Evolutionary conservation across 2,888 invertebrate genomes (phyloP), one percentile per base, ranked within the genome.

Genomic region (Ectemnius continuus): DNA sequence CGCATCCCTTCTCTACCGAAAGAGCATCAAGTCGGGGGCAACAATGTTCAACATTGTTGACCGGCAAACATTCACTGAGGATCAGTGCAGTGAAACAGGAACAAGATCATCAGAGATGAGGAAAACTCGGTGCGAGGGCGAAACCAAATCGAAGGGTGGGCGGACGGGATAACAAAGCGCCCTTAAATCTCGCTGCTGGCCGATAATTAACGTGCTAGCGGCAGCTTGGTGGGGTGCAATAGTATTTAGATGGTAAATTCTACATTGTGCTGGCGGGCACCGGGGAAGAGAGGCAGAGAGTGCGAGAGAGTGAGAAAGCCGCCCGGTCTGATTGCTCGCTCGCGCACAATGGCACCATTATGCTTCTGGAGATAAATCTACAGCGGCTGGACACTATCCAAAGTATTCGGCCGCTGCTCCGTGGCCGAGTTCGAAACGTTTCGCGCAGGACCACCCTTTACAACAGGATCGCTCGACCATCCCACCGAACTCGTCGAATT

Each of bases 371-470:
- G n/a, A 67, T 71, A 74, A 74, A 74, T 74, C 61, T 63, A 23
- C 58, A 28, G 58, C 13, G 28, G 6, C 20, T 74, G 74, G 67
- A 70, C 60, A 45, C 58, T 46, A 4, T 71, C 74, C 74, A 74
- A 71, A 74, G 67, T 71, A 60, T 74, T 71, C 61, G 52, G n/a
- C 60, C 46, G 69, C 4, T 14, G 59, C 52, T 60, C 16, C 18
- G 46, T 16, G 45, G 45, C 46, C 26, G 26, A n/a, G 13, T 61
- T 61, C 13, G 61, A 23, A 61, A 61, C 61, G 46, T 45, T 61
- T 36, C 36, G 36, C 36, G 8, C 36, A 36, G 20, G 20, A 46
- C 20, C 16, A 46, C 61, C 18, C 14, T 18, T 46, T 28, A 18
- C 61, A 11, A 46, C 52, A 28, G n/a, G 23, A 11, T 16, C 46